phyloP scores from a whole-genome alignment of 2,113 vertebrate species.

The Vicugna pacos region DNA sequence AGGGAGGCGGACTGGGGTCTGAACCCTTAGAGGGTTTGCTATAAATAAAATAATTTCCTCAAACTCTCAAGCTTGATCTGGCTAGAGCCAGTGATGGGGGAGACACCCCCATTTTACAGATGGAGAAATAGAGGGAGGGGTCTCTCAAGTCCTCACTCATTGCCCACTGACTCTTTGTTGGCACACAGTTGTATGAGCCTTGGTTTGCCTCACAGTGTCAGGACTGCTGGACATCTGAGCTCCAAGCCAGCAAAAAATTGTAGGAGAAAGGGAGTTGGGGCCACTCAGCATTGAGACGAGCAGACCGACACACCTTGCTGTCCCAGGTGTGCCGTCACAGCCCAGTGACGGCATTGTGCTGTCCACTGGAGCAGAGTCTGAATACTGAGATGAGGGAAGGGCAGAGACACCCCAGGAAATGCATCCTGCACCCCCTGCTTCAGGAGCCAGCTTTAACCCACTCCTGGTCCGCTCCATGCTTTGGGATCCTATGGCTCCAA shows the following conservation, averaged over 20 bases:
- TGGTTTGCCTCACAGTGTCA: not conserved
- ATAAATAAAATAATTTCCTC: conserved; percentile 70
- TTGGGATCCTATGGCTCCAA: not conserved
- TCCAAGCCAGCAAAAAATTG: not conserved
- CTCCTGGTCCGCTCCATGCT: not conserved
- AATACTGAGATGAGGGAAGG: not conserved
- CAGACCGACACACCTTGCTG: not conserved
- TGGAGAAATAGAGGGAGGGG: not conserved
- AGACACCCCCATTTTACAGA: not conserved
- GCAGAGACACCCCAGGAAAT: not conserved
- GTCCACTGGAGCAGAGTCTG: not conserved
- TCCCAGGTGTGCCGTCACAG: not conserved
- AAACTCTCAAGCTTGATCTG: not conserved
- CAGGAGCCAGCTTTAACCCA: not conserved
- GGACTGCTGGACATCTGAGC: not conserved
- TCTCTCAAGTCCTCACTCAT: fast-evolving
- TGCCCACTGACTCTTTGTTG: not conserved
- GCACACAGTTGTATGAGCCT: not conserved
- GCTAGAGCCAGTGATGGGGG: not conserved
- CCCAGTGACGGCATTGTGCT: not conserved
- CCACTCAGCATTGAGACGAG: not conserved
- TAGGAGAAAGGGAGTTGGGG: not conserved
- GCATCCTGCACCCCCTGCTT: not conserved
- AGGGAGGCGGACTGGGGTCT: conserved; percentile 66
- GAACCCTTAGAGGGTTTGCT: conserved; percentile 52